Evolutionary conservation across 2,113 vertebrate genomes (phyloP), one percentile per base, ranked within the genome.

Genomic region (Platysternon megacephalum): DNA sequence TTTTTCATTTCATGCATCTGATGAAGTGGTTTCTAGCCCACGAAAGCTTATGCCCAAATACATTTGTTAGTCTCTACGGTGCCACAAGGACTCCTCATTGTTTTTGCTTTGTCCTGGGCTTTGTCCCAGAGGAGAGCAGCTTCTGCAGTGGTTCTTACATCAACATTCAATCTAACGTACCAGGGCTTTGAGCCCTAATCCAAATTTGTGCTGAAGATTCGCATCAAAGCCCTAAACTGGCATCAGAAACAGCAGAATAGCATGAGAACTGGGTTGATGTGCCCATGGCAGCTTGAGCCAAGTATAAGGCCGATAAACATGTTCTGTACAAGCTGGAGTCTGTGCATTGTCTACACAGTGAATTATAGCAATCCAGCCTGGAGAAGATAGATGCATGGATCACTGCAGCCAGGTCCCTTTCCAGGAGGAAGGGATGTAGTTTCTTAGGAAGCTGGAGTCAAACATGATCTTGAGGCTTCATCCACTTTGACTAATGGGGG

Each of bases 391-490:
- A 26, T 28, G 11, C 32, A 24, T 65, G 9, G 14, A 44, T 84
- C 58, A 17, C 46, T 49, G 32, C 6, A 48, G 19, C 14, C 12
- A 68, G 17, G 7, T 24, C 24, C 46, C 51, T 35, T 11, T 39
- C 32, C 24, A 48, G 44, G 29, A 61, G 44, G 24, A 26, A 21
- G 39, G 44, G 35, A n/a, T 0, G 0, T 32, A 44, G 26, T 49
- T 55, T 32, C 26, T 39, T 76, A 28, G 32, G 22, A 26, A 84
- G 51, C 5, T 42, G 78, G 7, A 4, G 22, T 52, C 53, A 11
- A 0, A 0, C 6, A 16, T 14, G 72, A 90, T 56, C 6, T 3
- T 87, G 9, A 49, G 5, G 14, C 61, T 35, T 24, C 29, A 68
- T n/a, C 61, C 14, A 65, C 32, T 65, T 65, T 19, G 61, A 65